Evolutionary conservation across 2,888 invertebrate genomes (phyloP), one percentile per base, ranked within the genome.

Genomic region (Antheraea yamamai): DNA sequence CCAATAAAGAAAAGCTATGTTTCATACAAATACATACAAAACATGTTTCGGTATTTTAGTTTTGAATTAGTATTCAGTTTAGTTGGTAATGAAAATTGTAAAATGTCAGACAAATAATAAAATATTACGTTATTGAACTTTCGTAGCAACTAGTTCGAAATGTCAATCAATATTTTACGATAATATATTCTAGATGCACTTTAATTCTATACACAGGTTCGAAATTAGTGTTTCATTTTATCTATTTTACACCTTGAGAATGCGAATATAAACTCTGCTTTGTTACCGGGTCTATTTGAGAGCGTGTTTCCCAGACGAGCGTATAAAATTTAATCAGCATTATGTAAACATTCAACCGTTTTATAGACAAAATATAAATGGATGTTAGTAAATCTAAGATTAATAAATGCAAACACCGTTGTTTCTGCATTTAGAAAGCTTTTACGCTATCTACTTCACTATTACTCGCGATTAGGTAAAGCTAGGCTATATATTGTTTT

Each of bases 371-470:
- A 23, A 47, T 47, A 12, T 47, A 47, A 47, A 47, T 47, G 47
- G 47, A 47, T 47, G 47, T 47, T 47, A 12, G 1, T 47, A 12
- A 47, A 47, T 47, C 10, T 47, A 39, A 39, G 39, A 39, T 0
- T 10, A 47, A 30, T 30, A 30, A 35, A 18, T 30, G 51, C 51
- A 52, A 72, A 52, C 18, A 52, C 12, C 51, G 23, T n/a, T 26
- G 52, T 52, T 20, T 26, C 23, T 23, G 26, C 72, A 72, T 72
- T 72, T 72, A 72, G 72, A 72, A 20, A 72, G 47, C 3, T 72
- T 51, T 72, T 47, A 51, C 20, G 72, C 26, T 26, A 35, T 68
- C 23, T 26, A 35, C n/a, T 70, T 30, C 20, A 39, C 12, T 35
- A n/a, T 39, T 26, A n/a, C 26, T 30, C 1, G 2, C 47, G 1